A percentile compares a stretch with the other conserved stretches of the same genome.
These are phyloP conservation scores for Callospermophilus lateralis DNA, from an alignment of 2,113 vertebrate species.

Conservation along the genomic window DNA sequence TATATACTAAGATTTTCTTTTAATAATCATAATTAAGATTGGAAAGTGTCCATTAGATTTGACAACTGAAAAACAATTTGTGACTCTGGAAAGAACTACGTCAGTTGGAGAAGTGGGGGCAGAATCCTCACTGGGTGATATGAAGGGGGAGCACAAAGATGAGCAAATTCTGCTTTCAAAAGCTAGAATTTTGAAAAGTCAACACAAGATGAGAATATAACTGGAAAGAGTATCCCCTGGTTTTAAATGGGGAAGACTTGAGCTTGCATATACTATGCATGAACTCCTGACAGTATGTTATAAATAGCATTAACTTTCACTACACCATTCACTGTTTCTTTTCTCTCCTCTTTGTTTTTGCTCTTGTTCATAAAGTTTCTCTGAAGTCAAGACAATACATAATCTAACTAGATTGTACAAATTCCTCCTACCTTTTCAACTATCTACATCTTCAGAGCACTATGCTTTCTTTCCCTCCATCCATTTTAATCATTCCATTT, in stretches of 20 bases:
- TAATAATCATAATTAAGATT: conserved; percentile 56
- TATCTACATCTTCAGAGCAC: neutral
- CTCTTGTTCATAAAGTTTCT: conserved; percentile 58
- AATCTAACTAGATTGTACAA: conserved; percentile 47
- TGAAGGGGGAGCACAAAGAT: neutral
- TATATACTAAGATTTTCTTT: conserved; percentile 52
- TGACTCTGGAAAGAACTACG: conserved; percentile 36
- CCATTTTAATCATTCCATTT: conserved; percentile 18
- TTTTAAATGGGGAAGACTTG: neutral
- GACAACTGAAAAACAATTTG: conserved; percentile 55
- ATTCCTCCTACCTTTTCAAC: conserved; percentile 54
- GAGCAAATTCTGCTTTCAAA: neutral
- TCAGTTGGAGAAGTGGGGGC: neutral
- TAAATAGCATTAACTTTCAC: neutral
- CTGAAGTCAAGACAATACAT: conserved; percentile 50
- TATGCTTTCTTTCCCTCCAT: conserved; percentile 46
- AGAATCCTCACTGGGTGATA: neutral
- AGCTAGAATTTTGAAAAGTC: neutral
- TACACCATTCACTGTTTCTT: neutral
- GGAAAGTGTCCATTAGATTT: conserved; percentile 51
- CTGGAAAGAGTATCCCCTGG: neutral
- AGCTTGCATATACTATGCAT: neutral
- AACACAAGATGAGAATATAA: neutral
- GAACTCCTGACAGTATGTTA: neutral
- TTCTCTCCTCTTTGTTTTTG: conserved; percentile 44